Evolutionary conservation across 23 tunicate species (phyloP).

Genomic region (Styela clava): DNA sequence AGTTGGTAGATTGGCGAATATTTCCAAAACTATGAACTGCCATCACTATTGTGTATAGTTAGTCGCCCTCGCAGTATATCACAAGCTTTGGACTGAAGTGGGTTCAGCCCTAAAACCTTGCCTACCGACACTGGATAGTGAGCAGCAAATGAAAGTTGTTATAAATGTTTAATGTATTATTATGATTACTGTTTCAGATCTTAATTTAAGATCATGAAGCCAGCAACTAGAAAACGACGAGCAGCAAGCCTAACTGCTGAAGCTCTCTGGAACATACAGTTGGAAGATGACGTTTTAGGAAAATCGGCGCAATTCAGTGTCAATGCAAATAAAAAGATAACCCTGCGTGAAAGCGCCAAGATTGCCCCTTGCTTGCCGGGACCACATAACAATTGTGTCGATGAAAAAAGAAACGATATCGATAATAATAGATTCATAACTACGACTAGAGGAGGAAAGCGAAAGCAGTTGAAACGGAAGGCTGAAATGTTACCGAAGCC

Average conservation of each 20-base stretch:
- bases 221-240: conserved; percentile 42
- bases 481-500: not conserved
- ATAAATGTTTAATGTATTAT: not conserved
- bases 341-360: conserved; percentile 1
- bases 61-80: too few species aligned
- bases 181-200: not conserved
- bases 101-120: not conserved
- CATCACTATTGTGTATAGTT: too few species aligned
- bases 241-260: conserved; percentile 90
- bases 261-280: conserved; percentile 73
- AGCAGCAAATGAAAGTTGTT: not conserved
- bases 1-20: not conserved
- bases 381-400: not conserved
- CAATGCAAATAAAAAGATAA: not conserved
- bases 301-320: not conserved
- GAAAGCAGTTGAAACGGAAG: not conserved
- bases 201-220: not conserved
- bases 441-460: not conserved
- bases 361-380: not conserved
- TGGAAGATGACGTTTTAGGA: conserved; percentile 43
- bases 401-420: not conserved
- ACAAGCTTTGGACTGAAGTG: too few species aligned
- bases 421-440: not conserved
- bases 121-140: not conserved
- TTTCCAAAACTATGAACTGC: too few species aligned